These are phyloP conservation scores for Stomatorhinus ivindoensis DNA, from an alignment of 2,113 vertebrate genomes.

Conservation along the genomic window DNA sequence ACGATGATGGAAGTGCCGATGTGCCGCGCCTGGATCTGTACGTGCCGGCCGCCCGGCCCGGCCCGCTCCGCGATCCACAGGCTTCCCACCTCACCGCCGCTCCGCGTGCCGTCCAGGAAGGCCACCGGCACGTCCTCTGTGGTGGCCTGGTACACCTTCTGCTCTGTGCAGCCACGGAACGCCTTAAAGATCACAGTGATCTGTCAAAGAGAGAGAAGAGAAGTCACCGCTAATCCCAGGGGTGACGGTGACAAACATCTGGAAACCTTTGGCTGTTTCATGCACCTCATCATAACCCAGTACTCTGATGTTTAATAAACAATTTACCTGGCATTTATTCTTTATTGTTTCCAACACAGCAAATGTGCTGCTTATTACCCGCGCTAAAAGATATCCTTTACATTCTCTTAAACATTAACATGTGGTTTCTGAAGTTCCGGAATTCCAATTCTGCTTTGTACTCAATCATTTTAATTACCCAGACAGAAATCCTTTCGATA, in stretches of 20 bases:
- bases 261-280: background rate
- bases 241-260: background rate
- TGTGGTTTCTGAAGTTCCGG: background rate
- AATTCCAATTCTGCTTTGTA: background rate
- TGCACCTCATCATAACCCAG: background rate
- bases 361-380: background rate
- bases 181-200: slow-evolving; percentile 74
- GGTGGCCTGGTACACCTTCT: slow-evolving; percentile 73
- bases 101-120: slow-evolving; percentile 67
- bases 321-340: background rate
- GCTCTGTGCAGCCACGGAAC: slow-evolving; percentile 66
- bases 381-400: background rate
- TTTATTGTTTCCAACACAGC: background rate
- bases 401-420: background rate
- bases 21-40: slow-evolving; percentile 67
- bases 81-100: slow-evolving; percentile 57
- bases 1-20: slow-evolving; percentile 69
- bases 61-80: slow-evolving; percentile 57
- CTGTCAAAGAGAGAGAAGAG: slow-evolving; percentile 38
- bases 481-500: background rate
- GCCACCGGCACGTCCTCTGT: slow-evolving; percentile 65
- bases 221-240: background rate
- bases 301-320: background rate
- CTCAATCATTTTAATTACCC: background rate
- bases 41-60: slow-evolving; percentile 50